Percentiles rank a stretch among this genome's conserved stretches.
These are phyloP conservation scores for Kryphioiulus occultus DNA, from an alignment of 2,888 invertebrate species.

Conservation along the genomic window DNA sequence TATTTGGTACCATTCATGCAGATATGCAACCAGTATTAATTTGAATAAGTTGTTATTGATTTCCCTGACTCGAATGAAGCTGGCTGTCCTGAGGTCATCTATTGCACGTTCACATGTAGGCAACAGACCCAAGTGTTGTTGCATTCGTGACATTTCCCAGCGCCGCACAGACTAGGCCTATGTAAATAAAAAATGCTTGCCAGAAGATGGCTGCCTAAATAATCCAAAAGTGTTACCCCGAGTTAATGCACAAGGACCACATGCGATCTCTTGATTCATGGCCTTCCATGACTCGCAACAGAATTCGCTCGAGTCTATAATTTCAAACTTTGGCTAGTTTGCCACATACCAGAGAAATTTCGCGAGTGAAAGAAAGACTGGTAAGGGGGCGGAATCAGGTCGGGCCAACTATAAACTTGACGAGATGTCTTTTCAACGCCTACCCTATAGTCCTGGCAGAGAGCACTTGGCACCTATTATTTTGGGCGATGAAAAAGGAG, in stretches of 20 bases:
- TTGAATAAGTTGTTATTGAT: no score
- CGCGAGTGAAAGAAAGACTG: constrained; percentile 3
- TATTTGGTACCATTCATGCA: no score
- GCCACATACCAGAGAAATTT: constrained; percentile 23
- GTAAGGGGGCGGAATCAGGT: constrained; percentile 18
- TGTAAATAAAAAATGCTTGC: not conserved
- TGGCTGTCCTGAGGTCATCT: not conserved
- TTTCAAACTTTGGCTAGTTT: constrained; percentile 23
- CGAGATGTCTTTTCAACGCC: constrained; percentile 17
- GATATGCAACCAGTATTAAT: no score
- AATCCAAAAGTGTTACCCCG: constrained; percentile 7
- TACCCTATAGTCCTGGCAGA: constrained; percentile 17
- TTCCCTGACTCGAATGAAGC: no score
- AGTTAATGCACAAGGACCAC: not conserved
- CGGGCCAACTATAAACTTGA: constrained; percentile 23
- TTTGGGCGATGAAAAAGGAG: constrained; percentile 23
- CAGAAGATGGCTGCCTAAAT: constrained; percentile 1
- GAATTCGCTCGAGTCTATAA: constrained; percentile 8
- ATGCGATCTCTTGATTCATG: constrained; percentile 8
- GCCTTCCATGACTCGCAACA: constrained; percentile 1
- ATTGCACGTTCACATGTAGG: not conserved
- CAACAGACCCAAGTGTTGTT: not conserved
- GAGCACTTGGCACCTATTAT: constrained; percentile 23
- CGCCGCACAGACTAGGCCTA: constrained; percentile 16
- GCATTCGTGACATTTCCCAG: constrained; percentile 16